phyloP scores from a whole-genome alignment of 2,113 vertebrate species.

The Sterna hirundo region DNA sequence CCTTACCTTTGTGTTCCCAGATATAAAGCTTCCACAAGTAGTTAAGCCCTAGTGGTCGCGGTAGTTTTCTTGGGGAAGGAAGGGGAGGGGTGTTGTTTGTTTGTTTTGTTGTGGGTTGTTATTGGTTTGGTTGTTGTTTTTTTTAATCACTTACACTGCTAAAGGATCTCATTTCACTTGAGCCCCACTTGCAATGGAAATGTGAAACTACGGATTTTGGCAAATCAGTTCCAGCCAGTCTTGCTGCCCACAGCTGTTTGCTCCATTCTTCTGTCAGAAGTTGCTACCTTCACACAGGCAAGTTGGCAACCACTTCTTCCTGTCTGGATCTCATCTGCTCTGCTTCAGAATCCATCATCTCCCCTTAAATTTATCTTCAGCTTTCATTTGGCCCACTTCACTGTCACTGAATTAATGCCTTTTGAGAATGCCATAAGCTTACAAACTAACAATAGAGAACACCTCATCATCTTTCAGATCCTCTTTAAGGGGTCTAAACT shows the following conservation, averaged over 20 bases:
- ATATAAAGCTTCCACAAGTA: background rate
- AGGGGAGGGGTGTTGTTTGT: background rate
- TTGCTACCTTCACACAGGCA: background rate
- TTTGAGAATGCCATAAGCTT: background rate
- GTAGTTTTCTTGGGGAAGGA: background rate
- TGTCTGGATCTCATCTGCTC: background rate
- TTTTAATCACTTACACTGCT: background rate
- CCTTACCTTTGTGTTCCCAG: background rate
- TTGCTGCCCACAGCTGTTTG: background rate
- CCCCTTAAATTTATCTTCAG: background rate
- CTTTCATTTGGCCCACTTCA: background rate
- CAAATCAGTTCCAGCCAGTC: background rate
- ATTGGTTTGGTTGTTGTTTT: background rate
- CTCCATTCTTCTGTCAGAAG: background rate
- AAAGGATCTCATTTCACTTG: background rate
- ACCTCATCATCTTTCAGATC: background rate
- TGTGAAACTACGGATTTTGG: background rate
- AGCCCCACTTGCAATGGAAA: background rate
- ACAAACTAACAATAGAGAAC: background rate
- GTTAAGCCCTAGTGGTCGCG: background rate
- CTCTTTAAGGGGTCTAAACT: background rate
- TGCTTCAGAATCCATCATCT: background rate
- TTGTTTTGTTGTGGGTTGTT: background rate
- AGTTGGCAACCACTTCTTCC: background rate
- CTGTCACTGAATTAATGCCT: background rate